Percentiles rank a stretch among this genome's conserved stretches.
phyloP scores from a whole-genome alignment of 2,113 vertebrate genomes.

The Leucopsar rothschildi region DNA sequence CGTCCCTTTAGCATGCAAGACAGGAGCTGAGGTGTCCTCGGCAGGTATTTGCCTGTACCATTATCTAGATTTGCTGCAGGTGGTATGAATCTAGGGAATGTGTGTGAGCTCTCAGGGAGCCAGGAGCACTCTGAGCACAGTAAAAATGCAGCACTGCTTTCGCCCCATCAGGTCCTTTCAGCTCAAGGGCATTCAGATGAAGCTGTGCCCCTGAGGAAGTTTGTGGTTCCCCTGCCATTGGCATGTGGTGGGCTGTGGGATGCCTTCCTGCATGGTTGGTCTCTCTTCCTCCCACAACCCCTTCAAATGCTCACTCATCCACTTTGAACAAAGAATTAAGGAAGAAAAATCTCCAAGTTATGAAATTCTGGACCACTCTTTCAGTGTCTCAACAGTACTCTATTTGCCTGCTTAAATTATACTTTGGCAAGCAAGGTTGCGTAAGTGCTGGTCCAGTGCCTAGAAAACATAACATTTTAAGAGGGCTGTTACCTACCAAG shows the following conservation, averaged over 20 bases:
- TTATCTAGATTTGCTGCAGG: neutral
- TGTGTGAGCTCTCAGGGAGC: neutral
- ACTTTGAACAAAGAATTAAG: neutral
- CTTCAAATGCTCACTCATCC: rapidly evolving
- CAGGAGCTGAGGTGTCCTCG: neutral
- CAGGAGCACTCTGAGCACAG: neutral
- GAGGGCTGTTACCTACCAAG: neutral
- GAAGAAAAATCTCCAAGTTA: neutral
- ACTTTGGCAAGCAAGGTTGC: neutral
- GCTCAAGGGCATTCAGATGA: neutral
- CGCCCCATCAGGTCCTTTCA: neutral
- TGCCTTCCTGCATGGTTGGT: rapidly evolving
- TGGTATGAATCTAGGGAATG: rapidly evolving
- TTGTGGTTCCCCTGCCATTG: rapidly evolving
- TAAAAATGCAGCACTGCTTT: neutral
- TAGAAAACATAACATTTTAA: neutral
- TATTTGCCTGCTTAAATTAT: neutral
- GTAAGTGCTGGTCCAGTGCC: neutral
- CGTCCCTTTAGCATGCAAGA: neutral
- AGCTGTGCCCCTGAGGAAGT: too few species aligned
- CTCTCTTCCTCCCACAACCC: rapidly evolving
- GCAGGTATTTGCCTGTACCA: neutral
- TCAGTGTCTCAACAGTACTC: neutral
- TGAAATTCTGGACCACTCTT: neutral
- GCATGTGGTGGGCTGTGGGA: rapidly evolving